phyloP scores from a whole-genome alignment of 2,113 vertebrate species.

The Myanophis thanlyinensis region DNA sequence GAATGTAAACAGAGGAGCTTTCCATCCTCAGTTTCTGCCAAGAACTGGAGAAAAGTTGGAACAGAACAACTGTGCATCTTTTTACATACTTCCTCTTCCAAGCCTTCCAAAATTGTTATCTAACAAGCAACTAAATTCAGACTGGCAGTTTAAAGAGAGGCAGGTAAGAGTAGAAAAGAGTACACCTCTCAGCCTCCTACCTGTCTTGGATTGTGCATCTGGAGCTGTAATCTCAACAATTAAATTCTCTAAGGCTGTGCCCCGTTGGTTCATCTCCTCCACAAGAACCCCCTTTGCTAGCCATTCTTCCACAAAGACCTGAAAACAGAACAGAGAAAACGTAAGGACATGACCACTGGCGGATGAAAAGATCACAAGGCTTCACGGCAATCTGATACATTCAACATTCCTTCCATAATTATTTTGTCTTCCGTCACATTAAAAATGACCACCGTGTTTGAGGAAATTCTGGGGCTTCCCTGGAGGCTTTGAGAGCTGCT shows the following conservation, averaged over 20 bases:
- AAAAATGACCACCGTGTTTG: not conserved
- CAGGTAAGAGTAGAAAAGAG: not conserved
- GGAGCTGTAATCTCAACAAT: conserved; percentile 91
- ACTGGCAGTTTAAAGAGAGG: not conserved
- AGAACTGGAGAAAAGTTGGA: not conserved
- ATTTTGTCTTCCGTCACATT: not conserved
- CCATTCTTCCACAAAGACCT: conserved; percentile 89
- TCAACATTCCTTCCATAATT: not conserved
- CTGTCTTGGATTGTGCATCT: conserved; percentile 77
- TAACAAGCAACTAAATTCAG: not conserved
- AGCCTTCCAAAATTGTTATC: not conserved
- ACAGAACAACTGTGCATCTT: not conserved
- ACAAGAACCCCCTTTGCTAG: conserved; percentile 76
- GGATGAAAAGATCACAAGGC: not conserved
- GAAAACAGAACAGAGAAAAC: conserved; percentile 20
- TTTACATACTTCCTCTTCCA: not conserved
- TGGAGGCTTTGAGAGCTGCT: not conserved
- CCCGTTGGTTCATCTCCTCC: conserved; percentile 83
- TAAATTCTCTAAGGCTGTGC: conserved; percentile 86
- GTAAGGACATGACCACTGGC: not conserved
- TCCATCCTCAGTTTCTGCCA: not conserved
- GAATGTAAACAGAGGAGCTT: not conserved
- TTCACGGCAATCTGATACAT: not conserved
- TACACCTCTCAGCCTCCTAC: conserved; percentile 36
- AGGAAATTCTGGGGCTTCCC: not conserved